These are phyloP conservation scores for Telmatherina bonti DNA, from an alignment of 2,797 vertebrate genomes.

Conservation along the genomic window DNA sequence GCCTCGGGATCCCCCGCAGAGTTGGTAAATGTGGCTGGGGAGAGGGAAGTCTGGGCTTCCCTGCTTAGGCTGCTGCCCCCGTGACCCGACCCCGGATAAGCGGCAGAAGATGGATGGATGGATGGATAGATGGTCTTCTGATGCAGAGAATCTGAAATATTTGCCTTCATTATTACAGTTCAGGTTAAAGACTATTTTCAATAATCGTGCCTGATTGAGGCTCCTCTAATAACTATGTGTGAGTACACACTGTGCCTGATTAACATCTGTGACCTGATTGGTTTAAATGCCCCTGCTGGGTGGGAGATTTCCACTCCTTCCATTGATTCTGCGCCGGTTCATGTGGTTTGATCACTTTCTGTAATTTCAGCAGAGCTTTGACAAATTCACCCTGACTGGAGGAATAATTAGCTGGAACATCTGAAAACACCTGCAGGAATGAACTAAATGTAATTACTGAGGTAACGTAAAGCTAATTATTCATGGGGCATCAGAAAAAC, in stretches of 20 bases:
- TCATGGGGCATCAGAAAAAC: not conserved
- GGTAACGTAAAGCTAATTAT: not conserved
- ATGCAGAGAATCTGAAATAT: conserved; percentile 21
- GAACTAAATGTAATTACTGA: not conserved
- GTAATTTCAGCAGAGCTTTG: not conserved
- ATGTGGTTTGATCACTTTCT: not conserved
- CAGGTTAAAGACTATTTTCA: conserved; percentile 13
- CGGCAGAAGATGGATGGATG: too few relatives aligned
- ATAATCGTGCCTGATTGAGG: not conserved
- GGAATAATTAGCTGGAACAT: conserved; percentile 16
- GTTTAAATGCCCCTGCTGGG: conserved; percentile 6
- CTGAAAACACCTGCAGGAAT: not conserved
- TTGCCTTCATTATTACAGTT: conserved; percentile 6
- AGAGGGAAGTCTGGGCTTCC: too few relatives aligned
- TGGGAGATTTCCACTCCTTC: not conserved
- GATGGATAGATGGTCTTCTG: too few relatives aligned
- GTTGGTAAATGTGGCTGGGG: too few relatives aligned
- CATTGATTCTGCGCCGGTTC: not conserved
- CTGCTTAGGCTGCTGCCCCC: too few relatives aligned
- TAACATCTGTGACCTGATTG: conserved; percentile 15
- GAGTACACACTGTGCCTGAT: conserved; percentile 2
- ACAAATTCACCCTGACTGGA: not conserved
- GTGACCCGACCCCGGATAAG: too few relatives aligned
- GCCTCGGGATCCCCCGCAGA: too few relatives aligned
- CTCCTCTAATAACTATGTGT: not conserved